A percentile compares a stretch with the other conserved stretches of the same genome.
Conservation (phyloP, 2,888 invertebrate genomes). For the Scaptomyza flava region DNA sequence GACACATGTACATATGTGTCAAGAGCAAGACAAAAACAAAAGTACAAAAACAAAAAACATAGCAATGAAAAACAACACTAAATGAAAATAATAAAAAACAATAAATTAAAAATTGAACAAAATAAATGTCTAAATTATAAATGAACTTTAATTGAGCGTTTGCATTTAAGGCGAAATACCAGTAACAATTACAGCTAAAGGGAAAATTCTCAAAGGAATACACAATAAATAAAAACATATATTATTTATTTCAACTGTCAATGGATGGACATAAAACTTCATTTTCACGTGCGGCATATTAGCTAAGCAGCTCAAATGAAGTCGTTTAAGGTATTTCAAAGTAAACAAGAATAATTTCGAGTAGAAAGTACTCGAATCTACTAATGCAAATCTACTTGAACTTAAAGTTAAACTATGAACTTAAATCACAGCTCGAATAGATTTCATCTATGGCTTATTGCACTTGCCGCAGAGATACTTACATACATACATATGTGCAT, state of each 20-base stretch:
- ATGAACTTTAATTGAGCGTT: slow-evolving; percentile 41
- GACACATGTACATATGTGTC: slow-evolving; percentile 32
- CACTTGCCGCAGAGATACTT: slow-evolving; percentile 2
- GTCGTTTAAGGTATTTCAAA: no score
- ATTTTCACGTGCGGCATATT: no score
- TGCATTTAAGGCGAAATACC: no score
- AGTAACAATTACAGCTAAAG: neutral
- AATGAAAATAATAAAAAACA: slow-evolving; percentile 12
- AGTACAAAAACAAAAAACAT: slow-evolving; percentile 41
- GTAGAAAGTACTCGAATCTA: no score
- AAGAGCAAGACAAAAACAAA: slow-evolving; percentile 43
- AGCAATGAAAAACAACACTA: slow-evolving; percentile 41
- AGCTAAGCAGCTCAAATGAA: no score
- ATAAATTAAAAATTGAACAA: slow-evolving; percentile 54
- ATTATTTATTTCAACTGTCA: neutral
- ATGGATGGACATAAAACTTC: neutral
- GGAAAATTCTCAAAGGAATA: neutral
- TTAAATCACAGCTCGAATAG: neutral
- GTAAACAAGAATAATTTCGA: no score
- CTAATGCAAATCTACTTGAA: neutral
- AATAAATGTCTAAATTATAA: slow-evolving; percentile 75
- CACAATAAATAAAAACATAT: neutral
- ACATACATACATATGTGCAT: neutral
- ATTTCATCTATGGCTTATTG: neutral
- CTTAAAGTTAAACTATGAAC: no score